These are phyloP conservation scores for Mus minutoides DNA, from an alignment of 2,797 vertebrate species.

Conservation along the genomic window DNA sequence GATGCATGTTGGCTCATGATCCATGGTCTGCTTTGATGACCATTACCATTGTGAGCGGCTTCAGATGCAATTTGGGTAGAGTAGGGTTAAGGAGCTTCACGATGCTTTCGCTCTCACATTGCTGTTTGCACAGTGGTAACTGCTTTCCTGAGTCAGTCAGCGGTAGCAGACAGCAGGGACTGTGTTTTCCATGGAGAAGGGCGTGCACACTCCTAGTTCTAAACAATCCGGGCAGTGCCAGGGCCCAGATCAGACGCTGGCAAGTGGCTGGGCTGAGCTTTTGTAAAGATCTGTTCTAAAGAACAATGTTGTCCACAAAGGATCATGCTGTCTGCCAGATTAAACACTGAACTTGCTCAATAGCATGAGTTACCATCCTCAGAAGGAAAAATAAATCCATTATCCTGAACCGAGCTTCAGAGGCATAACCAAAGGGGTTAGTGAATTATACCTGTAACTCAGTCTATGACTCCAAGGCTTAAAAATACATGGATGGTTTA, in stretches of 20 bases:
- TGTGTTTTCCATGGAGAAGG: background rate
- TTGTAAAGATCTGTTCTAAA: conserved; percentile 17
- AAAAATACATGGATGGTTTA: background rate
- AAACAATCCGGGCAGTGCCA: conserved; percentile 21
- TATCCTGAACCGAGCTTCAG: conserved; percentile 27
- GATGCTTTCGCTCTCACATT: fast-evolving
- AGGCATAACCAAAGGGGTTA: conserved; percentile 10
- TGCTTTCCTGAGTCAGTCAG: background rate
- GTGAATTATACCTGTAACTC: background rate
- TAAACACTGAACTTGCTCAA: conserved; percentile 11
- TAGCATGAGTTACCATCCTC: background rate
- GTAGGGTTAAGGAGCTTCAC: background rate
- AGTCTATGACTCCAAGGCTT: background rate
- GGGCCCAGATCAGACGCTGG: conserved; percentile 39
- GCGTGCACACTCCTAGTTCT: background rate
- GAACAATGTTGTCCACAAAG: conserved; percentile 55
- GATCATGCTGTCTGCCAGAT: background rate
- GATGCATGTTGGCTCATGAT: background rate
- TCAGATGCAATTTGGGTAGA: background rate
- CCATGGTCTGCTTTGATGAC: background rate
- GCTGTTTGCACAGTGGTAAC: background rate
- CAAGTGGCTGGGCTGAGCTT: conserved; percentile 32
- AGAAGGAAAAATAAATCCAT: conserved; percentile 28
- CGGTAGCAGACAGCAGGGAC: background rate
- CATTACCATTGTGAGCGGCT: background rate